Percentiles rank a stretch among this genome's conserved stretches.
Evolutionary conservation across 2,888 invertebrate genomes (phyloP).

Genomic region (Tortrix viridana): DNA sequence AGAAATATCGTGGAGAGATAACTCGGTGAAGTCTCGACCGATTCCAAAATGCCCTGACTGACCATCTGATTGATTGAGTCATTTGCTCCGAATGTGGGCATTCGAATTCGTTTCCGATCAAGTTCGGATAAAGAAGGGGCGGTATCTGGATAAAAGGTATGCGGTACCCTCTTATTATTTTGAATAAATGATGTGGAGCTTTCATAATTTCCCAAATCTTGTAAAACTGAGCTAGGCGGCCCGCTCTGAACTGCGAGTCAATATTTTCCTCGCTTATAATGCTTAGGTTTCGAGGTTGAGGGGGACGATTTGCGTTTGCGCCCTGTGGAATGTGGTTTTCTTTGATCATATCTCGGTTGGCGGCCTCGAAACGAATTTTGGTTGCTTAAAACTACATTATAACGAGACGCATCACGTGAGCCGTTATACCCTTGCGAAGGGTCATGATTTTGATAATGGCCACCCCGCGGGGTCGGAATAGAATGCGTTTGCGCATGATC

Average conservation of each 20-base stretch:
- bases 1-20: constrained; percentile 34
- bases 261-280: constrained; percentile 1
- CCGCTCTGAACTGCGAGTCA: constrained; percentile 13
- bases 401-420: neutral
- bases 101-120: neutral
- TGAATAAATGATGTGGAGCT: constrained; percentile 1
- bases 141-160: constrained; percentile 10
- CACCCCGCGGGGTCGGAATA: no score
- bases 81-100: constrained; percentile 8
- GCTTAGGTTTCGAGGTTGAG: neutral
- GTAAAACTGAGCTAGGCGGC: constrained; percentile 1
- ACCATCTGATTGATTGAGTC: constrained; percentile 26
- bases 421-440: constrained; percentile 14
- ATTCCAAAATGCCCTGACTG: constrained; percentile 30
- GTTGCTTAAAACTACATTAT: neutral
- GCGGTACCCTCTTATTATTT: constrained; percentile 21
- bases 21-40: constrained; percentile 20
- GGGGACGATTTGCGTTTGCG: constrained; percentile 3
- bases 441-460: neutral
- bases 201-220: neutral
- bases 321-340: neutral
- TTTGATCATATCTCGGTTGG: constrained; percentile 2
- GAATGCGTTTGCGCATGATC: no score
- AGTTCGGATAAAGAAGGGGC: constrained; percentile 1
- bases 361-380: constrained; percentile 7